Base-by-base conservation (phyloP, 1,140 invertebrate species). In the Atta texana region DNA sequence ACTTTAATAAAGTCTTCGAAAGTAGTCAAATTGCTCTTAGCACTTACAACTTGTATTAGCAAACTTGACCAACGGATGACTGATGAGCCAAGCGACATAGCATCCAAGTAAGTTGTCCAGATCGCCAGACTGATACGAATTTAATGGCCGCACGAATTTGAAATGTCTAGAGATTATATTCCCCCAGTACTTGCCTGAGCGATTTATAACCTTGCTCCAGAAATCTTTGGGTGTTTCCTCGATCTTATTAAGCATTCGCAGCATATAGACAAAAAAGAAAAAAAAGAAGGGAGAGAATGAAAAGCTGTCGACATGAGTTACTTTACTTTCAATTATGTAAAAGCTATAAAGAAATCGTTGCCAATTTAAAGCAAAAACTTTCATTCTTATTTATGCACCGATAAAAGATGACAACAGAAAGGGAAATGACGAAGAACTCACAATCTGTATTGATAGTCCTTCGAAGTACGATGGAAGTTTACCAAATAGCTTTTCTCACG, bases 131-230 rank as follows among this genome's bases (percentile, higher is more conserved):
- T 84, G 87, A 88, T 91, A 64, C 44, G 66, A 86, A 59, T 88
- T 86, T 88, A 88, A 88, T 81, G 82, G 51, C 59, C 71, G 39
- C 71, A 82, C 63, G 71, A 88, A 86, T 87, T 80, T 69, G 81
- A 86, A 88, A 88, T 75, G 69, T 64, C 68, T 75, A 34, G 53
- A 77, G 89, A 86, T 86, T 88, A 88, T 51, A 34, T 61, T 80
- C 74, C 69, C 69, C 49, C 28, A 74, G 34, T 44, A 59, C 51
- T 63, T 82, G 82, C 76, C 51, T 76, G 71, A 72, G 72, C 84
- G 61, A 76, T 51, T 87, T 64, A 44, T 51, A 77, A 85, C 53
- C 44, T 75, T 85, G 53, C 80, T 87, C 61, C 84, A 77, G 71
- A 87, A 87, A 86, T 77, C 71, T 74, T 74, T 57, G 72, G 59